Evolutionary conservation across 1,140 invertebrate species (phyloP).

Genomic region (Halesus radiatus): DNA sequence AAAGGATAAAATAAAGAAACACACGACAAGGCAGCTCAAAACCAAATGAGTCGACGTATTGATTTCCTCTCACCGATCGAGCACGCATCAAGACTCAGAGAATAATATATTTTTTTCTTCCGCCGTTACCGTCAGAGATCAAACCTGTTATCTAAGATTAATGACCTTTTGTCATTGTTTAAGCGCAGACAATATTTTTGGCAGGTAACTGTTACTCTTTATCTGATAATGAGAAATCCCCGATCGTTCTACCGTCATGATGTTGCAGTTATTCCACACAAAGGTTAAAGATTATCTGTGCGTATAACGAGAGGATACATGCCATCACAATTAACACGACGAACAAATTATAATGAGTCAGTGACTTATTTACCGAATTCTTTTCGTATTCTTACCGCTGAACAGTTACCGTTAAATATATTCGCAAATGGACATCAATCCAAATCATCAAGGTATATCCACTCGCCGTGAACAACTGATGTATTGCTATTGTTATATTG

Average conservation of each 20-base stretch:
- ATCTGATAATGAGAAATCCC: conserved; percentile 24
- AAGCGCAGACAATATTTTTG: conserved; percentile 24
- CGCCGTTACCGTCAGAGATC: conserved; percentile 17
- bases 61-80: background rate
- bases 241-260: background rate
- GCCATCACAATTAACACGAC: conserved; percentile 1
- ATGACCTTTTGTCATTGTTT: conserved; percentile 38
- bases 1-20: too few relatives aligned
- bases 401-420: too few relatives aligned
- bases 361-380: too few relatives aligned
- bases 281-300: conserved; percentile 28
- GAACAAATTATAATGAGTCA: conserved; percentile 2
- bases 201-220: conserved; percentile 17
- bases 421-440: too few relatives aligned
- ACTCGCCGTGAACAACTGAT: too few relatives aligned
- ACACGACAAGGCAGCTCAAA: too few relatives aligned
- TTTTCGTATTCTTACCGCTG: too few relatives aligned
- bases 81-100: background rate
- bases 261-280: conserved; percentile 15
- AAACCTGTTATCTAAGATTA: conserved; percentile 22
- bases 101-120: conserved; percentile 3
- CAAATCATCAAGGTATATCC: too few relatives aligned
- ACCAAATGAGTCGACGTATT: too few relatives aligned
- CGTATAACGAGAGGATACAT: conserved; percentile 14
- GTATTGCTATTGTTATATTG: too few relatives aligned